These are phyloP conservation scores for Phalacrocorax pelagicus DNA, from an alignment of 2,113 vertebrate species.

Conservation along the genomic window DNA sequence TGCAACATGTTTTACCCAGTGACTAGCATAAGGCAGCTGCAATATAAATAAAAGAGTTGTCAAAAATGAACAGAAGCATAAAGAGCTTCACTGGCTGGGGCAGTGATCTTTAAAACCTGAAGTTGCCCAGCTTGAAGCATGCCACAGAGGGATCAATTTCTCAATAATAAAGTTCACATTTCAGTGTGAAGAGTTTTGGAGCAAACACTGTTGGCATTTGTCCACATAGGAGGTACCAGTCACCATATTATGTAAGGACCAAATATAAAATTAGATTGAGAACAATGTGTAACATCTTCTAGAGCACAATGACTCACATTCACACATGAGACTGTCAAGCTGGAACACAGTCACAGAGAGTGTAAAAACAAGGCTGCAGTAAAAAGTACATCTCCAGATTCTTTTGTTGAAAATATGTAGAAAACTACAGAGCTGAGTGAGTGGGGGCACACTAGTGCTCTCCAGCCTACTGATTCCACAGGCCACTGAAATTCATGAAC, in stretches of 20 bases:
- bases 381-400: constrained; percentile 2
- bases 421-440: not conserved
- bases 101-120: not conserved
- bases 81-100: not conserved
- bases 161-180: not conserved
- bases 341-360: constrained; percentile 7
- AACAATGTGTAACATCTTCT: constrained; percentile 61
- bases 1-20: not conserved
- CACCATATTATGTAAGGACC: constrained; percentile 47
- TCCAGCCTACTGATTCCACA: not conserved
- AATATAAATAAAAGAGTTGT: not conserved
- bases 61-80: not conserved
- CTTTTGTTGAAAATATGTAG: not conserved
- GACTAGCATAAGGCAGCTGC: not conserved
- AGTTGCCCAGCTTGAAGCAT: not conserved
- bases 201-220: not conserved
- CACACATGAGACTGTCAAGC: constrained; percentile 33
- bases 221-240: constrained; percentile 28
- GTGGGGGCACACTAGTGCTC: not conserved
- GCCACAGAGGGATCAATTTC: not conserved
- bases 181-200: not conserved
- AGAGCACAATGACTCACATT: constrained; percentile 60
- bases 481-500: not conserved
- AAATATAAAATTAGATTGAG: constrained; percentile 54
- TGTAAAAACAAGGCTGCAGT: constrained; percentile 24